Percentiles rank a stretch among this genome's conserved stretches.
Evolutionary conservation across 2,113 vertebrate species (phyloP).

Genomic region (Stomatorhinus ivindoensis): DNA sequence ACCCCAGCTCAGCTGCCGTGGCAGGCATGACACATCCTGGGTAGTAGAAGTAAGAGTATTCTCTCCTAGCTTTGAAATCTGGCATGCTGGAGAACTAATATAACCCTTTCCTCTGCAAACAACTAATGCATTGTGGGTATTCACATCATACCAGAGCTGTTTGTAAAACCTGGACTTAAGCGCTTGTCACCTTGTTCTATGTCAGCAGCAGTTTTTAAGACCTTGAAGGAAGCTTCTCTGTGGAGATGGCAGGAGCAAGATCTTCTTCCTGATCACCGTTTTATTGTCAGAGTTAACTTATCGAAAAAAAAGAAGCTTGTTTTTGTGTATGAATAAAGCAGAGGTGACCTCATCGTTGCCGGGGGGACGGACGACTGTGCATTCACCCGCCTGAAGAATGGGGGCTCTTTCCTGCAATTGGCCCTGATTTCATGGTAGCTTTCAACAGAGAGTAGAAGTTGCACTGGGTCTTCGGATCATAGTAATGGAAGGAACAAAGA

Average conservation of each 20-base stretch:
- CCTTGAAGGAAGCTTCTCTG: neutral
- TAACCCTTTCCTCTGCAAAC: neutral
- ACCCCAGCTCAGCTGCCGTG: neutral
- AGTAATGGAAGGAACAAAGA: conserved; percentile 5
- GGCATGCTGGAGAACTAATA: neutral
- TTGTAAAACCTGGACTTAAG: neutral
- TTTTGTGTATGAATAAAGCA: neutral
- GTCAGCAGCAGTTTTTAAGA: neutral
- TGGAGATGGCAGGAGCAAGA: neutral
- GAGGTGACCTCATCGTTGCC: neutral
- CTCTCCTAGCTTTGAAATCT: neutral
- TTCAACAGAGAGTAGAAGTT: neutral
- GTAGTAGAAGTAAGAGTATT: neutral
- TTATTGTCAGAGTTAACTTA: conserved; percentile 2
- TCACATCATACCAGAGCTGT: neutral
- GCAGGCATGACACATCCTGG: neutral
- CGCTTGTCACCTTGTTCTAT: neutral
- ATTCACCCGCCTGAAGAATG: neutral
- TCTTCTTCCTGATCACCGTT: neutral
- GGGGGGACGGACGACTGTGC: neutral
- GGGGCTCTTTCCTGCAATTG: neutral
- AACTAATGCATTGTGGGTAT: neutral
- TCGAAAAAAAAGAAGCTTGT: neutral
- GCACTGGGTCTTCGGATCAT: neutral
- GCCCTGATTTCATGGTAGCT: neutral